Conservation (phyloP, 2,113 vertebrate genomes). For the Oryzias melastigma region DNA sequence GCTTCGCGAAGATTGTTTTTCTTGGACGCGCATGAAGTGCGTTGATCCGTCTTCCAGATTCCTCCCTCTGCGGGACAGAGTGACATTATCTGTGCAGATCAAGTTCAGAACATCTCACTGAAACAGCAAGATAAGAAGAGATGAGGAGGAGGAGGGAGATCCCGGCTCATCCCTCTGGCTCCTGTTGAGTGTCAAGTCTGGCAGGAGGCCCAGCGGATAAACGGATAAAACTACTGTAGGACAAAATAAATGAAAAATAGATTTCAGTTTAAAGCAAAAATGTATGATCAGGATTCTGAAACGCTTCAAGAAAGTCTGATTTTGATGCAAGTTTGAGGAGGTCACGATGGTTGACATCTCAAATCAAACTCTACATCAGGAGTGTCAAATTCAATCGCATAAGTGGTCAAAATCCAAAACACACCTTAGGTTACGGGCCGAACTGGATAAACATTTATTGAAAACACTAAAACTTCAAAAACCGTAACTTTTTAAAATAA, state of each 20-base stretch:
- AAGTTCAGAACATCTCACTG: slow-evolving; percentile 52
- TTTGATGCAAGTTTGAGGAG: too few relatives aligned
- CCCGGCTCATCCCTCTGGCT: slow-evolving; percentile 33
- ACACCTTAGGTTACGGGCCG: too few relatives aligned
- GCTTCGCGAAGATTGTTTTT: slow-evolving; percentile 28
- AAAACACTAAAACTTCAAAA: too few relatives aligned
- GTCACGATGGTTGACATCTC: too few relatives aligned
- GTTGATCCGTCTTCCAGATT: slow-evolving; percentile 5
- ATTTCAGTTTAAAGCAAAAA: too few relatives aligned
- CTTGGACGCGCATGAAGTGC: slow-evolving; percentile 7
- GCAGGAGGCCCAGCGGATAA: slow-evolving; percentile 2
- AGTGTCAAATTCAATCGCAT: too few relatives aligned
- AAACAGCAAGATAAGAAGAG: slow-evolving; percentile 45
- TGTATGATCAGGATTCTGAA: too few relatives aligned
- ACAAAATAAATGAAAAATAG: slow-evolving; percentile 3
- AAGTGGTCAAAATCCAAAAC: too few relatives aligned
- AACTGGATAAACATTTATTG: too few relatives aligned
- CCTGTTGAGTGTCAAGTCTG: slow-evolving; percentile 35
- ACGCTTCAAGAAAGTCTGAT: too few relatives aligned
- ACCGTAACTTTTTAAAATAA: too few relatives aligned
- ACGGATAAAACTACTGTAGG: neutral
- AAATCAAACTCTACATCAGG: too few relatives aligned
- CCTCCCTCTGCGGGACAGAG: slow-evolving; percentile 30
- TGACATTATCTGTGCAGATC: slow-evolving; percentile 52
- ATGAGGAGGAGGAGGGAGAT: slow-evolving; percentile 7